Evolutionary conservation across 2,888 invertebrate species (phyloP).

Genomic region (Elysia crispata): DNA sequence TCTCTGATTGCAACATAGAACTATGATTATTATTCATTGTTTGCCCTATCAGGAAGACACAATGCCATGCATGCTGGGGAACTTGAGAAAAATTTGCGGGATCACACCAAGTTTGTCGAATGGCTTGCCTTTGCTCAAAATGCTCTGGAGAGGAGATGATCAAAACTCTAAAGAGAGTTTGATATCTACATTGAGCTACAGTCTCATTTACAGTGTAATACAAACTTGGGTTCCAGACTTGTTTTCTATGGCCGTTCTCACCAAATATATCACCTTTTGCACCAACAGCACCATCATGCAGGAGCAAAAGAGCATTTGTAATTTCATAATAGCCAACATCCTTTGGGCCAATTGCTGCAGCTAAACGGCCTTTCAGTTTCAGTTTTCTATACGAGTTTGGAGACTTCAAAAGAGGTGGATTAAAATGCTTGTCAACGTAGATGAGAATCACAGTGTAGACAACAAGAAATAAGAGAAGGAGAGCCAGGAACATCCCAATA

Average conservation of each 20-base stretch:
- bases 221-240: constrained; percentile 59
- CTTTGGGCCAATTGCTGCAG: background rate
- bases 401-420: background rate
- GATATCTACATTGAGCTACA: constrained; percentile 42
- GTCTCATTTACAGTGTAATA: constrained; percentile 50
- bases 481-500: constrained; percentile 62
- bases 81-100: constrained; percentile 44
- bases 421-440: constrained; percentile 55
- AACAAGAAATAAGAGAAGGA: constrained; percentile 62
- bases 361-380: constrained; percentile 2
- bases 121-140: constrained; percentile 60
- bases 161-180: constrained; percentile 55
- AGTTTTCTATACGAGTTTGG: constrained; percentile 17
- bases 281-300: too few relatives aligned
- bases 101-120: constrained; percentile 68
- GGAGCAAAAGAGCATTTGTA: too few relatives aligned
- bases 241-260: constrained; percentile 51
- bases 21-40: constrained; percentile 45
- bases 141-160: constrained; percentile 66
- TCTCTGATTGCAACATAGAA: constrained; percentile 56
- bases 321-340: background rate
- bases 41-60: constrained; percentile 69
- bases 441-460: constrained; percentile 63
- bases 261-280: background rate
- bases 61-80: constrained; percentile 63